A percentile compares a stretch with the other conserved stretches of the same genome.
Evolutionary conservation across 2,113 vertebrate species (phyloP).

Genomic region (Trematomus loennbergii): DNA sequence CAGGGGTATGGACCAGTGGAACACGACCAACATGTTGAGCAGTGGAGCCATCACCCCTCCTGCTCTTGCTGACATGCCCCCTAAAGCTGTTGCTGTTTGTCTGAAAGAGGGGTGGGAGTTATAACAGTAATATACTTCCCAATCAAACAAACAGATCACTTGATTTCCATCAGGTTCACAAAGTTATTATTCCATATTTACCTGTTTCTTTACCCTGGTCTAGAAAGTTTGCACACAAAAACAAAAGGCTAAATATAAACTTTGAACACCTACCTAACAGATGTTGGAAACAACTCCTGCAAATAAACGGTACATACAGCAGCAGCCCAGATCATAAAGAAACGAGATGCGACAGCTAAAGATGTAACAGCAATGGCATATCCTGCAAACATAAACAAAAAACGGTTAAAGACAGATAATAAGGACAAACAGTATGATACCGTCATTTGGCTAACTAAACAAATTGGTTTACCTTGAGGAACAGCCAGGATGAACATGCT

Average conservation of each 20-base stretch:
- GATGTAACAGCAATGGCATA: slow-evolving; percentile 21
- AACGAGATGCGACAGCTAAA: slow-evolving; percentile 49
- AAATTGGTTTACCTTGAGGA: slow-evolving; percentile 52
- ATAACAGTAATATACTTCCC: neutral
- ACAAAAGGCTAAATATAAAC: no score
- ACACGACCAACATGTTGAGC: slow-evolving; percentile 74
- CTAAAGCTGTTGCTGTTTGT: slow-evolving; percentile 83
- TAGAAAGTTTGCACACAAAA: neutral
- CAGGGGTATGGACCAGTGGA: slow-evolving; percentile 74
- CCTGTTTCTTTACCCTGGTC: neutral
- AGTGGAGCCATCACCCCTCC: slow-evolving; percentile 78
- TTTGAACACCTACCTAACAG: slow-evolving; percentile 57
- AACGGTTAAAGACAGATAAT: neutral
- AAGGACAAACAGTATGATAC: neutral
- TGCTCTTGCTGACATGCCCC: slow-evolving; percentile 55
- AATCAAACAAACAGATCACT: no score
- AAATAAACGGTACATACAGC: slow-evolving; percentile 46
- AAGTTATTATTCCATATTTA: neutral
- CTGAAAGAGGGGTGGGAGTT: slow-evolving; percentile 59
- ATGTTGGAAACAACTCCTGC: slow-evolving; percentile 76
- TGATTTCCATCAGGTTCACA: neutral
- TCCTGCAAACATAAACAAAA: slow-evolving; percentile 26
- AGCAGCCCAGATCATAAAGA: slow-evolving; percentile 47
- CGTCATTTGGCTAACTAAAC: neutral
- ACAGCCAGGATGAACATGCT: slow-evolving; percentile 59